Percentiles rank a stretch among this genome's conserved stretches.
Conservation (phyloP, 2,888 invertebrate genomes). For the Sylvicola cinctus region DNA sequence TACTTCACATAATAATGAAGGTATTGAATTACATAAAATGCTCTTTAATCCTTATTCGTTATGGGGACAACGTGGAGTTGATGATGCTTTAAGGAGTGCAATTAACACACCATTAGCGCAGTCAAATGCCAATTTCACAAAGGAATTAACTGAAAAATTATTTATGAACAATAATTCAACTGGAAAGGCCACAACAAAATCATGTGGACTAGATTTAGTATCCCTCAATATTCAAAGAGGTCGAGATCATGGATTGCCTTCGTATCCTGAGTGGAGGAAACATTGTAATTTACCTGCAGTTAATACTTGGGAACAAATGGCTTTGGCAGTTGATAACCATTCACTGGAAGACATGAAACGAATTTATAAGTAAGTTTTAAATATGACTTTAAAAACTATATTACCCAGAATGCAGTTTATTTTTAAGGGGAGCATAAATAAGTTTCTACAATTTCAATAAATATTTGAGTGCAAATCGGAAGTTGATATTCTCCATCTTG, state of each 20-base stretch:
- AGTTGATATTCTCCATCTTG: too few species aligned
- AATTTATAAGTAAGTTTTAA: conserved; percentile 40
- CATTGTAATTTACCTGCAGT: conserved; percentile 48
- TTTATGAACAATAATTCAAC: conserved; percentile 13
- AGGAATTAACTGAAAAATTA: conserved; percentile 22
- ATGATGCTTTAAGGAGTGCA: conserved; percentile 41
- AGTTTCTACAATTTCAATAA: too few species aligned
- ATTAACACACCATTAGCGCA: conserved; percentile 37
- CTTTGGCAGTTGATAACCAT: conserved; percentile 38
- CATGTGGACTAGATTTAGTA: conserved; percentile 62
- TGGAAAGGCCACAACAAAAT: background rate
- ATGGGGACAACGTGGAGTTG: conserved; percentile 38
- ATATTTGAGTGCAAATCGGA: too few species aligned
- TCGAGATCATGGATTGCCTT: conserved; percentile 67
- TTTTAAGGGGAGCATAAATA: too few species aligned
- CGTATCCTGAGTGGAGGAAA: conserved; percentile 55
- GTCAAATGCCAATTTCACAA: conserved; percentile 22
- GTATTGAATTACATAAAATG: conserved; percentile 55
- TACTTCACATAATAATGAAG: conserved; percentile 20
- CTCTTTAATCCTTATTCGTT: conserved; percentile 59
- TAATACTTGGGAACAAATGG: conserved; percentile 40
- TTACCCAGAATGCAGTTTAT: too few species aligned
- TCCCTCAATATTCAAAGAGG: conserved; percentile 78
- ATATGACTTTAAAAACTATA: too few species aligned
- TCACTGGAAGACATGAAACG: conserved; percentile 37